A percentile compares a stretch with the other conserved stretches of the same genome.
Conservation (phyloP, 2,797 vertebrate species). For the Sitta carolinensis region DNA sequence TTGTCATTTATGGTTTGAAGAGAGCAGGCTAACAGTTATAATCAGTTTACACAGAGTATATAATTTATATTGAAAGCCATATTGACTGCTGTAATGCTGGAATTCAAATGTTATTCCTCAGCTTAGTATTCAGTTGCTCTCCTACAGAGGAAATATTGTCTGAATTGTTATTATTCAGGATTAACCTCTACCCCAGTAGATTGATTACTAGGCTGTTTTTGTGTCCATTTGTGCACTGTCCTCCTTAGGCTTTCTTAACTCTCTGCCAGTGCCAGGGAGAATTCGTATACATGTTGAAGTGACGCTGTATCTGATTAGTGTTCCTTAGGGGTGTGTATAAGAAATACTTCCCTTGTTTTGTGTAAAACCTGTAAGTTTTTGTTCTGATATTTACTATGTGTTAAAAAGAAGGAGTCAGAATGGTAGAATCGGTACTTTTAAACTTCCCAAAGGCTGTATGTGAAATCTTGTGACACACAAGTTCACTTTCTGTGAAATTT, state of each 20-base stretch:
- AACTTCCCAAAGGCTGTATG: background rate
- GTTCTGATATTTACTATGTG: background rate
- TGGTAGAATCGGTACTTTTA: background rate
- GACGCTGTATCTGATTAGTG: background rate
- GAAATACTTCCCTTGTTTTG: background rate
- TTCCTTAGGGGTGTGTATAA: background rate
- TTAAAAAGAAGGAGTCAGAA: background rate
- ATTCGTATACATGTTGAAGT: fast-evolving
- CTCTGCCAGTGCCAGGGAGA: background rate
- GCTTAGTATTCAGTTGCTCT: background rate
- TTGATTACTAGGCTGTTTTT: background rate
- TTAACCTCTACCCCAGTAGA: background rate
- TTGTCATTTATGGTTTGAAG: background rate
- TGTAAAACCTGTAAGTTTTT: background rate
- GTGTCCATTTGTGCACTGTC: background rate
- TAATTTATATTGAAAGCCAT: background rate
- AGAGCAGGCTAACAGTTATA: background rate
- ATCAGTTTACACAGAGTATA: background rate
- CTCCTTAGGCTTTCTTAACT: background rate
- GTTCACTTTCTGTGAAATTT: background rate
- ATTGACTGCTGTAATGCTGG: background rate
- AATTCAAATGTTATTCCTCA: background rate
- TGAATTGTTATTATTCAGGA: background rate
- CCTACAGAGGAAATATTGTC: background rate
- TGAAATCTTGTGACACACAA: background rate